These are phyloP conservation scores for Tridacna crocea DNA, from an alignment of 2,888 invertebrate genomes.

Conservation along the genomic window DNA sequence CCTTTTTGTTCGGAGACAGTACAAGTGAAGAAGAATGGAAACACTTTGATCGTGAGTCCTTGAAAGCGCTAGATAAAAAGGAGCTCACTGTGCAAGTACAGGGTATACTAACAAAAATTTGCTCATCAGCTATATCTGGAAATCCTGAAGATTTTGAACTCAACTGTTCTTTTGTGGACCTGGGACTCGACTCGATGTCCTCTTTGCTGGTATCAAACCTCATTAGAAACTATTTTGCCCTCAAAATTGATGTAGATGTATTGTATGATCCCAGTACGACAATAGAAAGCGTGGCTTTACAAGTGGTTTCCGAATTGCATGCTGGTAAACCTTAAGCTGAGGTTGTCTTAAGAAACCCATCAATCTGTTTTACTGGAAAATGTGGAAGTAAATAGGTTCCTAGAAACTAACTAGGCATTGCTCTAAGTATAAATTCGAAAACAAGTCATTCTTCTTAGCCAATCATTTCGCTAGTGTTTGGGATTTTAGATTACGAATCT, in stretches of 20 bases:
- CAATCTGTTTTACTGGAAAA: too few species aligned
- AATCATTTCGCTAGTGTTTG: too few species aligned
- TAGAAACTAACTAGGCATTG: too few species aligned
- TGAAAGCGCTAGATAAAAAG: background rate
- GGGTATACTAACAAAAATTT: background rate
- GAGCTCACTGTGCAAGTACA: background rate
- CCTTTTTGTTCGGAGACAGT: too few species aligned
- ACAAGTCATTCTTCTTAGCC: too few species aligned
- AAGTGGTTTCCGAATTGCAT: background rate
- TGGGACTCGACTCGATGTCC: constrained; percentile 8
- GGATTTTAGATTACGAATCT: too few species aligned
- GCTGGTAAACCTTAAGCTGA: background rate
- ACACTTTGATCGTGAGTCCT: background rate
- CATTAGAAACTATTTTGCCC: background rate
- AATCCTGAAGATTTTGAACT: background rate
- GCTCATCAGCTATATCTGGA: background rate
- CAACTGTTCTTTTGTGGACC: background rate
- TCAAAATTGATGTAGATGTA: background rate
- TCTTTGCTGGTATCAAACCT: background rate
- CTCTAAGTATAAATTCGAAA: too few species aligned
- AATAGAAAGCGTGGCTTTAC: background rate
- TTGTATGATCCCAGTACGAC: background rate
- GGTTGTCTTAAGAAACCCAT: background rate
- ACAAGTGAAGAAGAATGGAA: too few species aligned
- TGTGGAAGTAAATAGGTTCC: too few species aligned